phyloP scores from a whole-genome alignment of 2,797 vertebrate genomes.

The Arvicola amphibius region DNA sequence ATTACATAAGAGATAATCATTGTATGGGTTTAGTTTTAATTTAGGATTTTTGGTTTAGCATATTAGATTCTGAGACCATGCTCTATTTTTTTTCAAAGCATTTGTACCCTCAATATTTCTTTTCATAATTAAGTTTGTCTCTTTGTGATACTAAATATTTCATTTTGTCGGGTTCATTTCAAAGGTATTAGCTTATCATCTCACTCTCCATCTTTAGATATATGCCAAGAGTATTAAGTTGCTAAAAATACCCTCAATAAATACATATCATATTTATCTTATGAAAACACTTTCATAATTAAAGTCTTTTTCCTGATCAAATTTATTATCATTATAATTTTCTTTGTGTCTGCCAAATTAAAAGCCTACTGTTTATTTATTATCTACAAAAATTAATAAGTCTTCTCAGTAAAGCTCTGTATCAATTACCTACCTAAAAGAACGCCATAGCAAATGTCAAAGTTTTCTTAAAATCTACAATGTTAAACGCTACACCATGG shows the following conservation, averaged over 20 bases:
- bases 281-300: conserved; percentile 21
- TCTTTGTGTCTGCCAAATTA: background rate
- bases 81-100: conserved; percentile 50
- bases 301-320: background rate
- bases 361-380: conserved; percentile 44
- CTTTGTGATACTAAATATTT: conserved; percentile 43
- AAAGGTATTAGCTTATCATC: conserved; percentile 30
- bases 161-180: conserved; percentile 33
- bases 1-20: background rate
- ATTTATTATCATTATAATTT: background rate
- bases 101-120: background rate
- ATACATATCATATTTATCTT: conserved; percentile 25
- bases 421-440: background rate
- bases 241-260: conserved; percentile 30
- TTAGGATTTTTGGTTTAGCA: conserved; percentile 26
- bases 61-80: conserved; percentile 27
- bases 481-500: background rate
- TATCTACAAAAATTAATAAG: conserved; percentile 4
- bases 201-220: conserved; percentile 35
- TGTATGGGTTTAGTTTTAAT: conserved; percentile 11
- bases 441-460: conserved; percentile 5
- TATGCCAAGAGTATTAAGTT: background rate
- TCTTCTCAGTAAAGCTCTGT: background rate
- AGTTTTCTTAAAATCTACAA: background rate
- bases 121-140: conserved; percentile 56